A percentile compares a stretch with the other conserved stretches of the same genome.
These are phyloP conservation scores for Pachymerium ferrugineum DNA, from an alignment of 2,888 invertebrate genomes.

Conservation along the genomic window DNA sequence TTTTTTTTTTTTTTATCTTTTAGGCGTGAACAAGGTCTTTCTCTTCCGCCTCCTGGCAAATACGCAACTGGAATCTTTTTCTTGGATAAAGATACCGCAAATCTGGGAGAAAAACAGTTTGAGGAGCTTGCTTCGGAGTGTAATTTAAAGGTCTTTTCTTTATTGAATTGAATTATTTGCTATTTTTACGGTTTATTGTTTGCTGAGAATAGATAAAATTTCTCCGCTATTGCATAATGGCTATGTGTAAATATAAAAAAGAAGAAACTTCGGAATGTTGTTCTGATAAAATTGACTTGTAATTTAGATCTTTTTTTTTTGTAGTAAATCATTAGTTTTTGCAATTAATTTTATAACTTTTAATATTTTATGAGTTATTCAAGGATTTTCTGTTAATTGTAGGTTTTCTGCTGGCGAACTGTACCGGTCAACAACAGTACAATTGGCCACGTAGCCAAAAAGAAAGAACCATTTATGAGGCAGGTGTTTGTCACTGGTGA, in stretches of 20 bases:
- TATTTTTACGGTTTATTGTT: background rate
- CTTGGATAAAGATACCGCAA: constrained; percentile 58
- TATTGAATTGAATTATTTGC: background rate
- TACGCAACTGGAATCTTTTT: constrained; percentile 97
- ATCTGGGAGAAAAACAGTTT: constrained; percentile 68
- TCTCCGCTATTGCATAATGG: too few relatives aligned
- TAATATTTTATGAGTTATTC: too few relatives aligned
- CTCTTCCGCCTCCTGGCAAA: constrained; percentile 75
- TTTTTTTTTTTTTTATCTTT: background rate
- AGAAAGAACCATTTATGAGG: constrained; percentile 91
- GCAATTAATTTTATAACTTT: too few relatives aligned
- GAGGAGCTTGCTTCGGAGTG: constrained; percentile 71
- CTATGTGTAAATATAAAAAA: too few relatives aligned
- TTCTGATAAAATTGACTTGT: too few relatives aligned
- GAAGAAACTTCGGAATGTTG: too few relatives aligned
- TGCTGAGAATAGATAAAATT: too few relatives aligned
- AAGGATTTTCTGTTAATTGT: constrained; percentile 32
- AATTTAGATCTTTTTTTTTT: too few relatives aligned
- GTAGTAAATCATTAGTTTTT: too few relatives aligned
- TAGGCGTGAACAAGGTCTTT: constrained; percentile 72
- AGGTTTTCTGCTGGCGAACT: constrained; percentile 88
- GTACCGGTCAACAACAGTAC: constrained; percentile 79
- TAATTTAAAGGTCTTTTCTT: constrained; percentile 55
- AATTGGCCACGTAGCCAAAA: constrained; percentile 86
- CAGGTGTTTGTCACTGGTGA: constrained; percentile 82